Conservation (phyloP, 2,888 invertebrate genomes). For the Aleiodes alternator region DNA sequence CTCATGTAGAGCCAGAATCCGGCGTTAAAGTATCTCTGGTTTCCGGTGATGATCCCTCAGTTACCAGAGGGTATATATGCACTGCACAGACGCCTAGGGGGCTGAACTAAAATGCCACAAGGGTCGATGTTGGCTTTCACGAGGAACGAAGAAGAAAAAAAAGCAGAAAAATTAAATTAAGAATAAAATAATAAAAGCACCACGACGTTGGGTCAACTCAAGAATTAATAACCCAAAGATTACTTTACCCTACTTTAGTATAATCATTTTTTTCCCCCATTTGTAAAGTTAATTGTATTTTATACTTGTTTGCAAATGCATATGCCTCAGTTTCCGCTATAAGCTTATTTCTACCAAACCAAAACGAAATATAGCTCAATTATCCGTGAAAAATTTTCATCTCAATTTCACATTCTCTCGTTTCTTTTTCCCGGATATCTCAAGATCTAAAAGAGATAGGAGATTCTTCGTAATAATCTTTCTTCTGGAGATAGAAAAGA, state of each 20-base stretch:
- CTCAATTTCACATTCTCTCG: too few relatives aligned
- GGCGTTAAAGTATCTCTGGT: constrained; percentile 17
- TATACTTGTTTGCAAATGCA: too few relatives aligned
- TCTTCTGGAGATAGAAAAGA: too few relatives aligned
- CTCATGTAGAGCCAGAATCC: constrained; percentile 17
- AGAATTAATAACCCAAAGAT: constrained; percentile 62
- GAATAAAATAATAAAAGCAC: constrained; percentile 17
- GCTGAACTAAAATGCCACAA: constrained; percentile 15
- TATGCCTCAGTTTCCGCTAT: too few relatives aligned
- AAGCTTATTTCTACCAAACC: too few relatives aligned
- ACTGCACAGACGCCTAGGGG: not conserved
- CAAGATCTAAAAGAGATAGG: too few relatives aligned
- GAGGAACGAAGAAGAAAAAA: not conserved
- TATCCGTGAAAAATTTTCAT: too few relatives aligned
- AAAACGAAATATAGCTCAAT: too few relatives aligned
- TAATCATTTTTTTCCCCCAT: not conserved
- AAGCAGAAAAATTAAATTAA: not conserved
- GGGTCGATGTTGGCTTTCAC: not conserved
- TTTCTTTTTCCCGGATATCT: too few relatives aligned
- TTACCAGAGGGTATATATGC: constrained; percentile 23
- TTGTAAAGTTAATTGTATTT: not conserved
- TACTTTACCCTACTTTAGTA: too few relatives aligned
- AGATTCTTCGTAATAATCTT: too few relatives aligned
- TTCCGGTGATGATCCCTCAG: constrained; percentile 31
- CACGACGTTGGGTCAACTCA: constrained; percentile 47